Conservation (phyloP, 1,140 invertebrate genomes). For the Cyphomyrmex costatus region DNA sequence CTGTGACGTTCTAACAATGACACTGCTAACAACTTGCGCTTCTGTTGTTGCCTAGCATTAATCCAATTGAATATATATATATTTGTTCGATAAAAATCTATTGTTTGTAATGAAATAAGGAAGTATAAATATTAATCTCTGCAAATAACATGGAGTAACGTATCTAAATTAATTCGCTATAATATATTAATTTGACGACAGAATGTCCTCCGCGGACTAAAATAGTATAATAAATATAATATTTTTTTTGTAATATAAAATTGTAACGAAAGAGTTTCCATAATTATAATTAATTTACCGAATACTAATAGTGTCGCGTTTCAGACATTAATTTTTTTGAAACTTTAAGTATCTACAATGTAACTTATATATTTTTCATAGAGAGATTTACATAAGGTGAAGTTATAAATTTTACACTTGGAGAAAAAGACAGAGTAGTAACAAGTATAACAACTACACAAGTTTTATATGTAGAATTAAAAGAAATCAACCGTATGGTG, state of each 20-base stretch:
- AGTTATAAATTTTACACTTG: not conserved
- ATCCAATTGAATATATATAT: conserved; percentile 26
- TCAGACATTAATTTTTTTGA: not conserved
- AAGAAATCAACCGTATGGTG: too few species aligned
- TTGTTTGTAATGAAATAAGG: conserved; percentile 25
- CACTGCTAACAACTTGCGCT: not conserved
- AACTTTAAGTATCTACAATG: not conserved
- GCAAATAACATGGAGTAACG: not conserved
- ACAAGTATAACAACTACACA: too few species aligned
- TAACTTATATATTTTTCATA: not conserved
- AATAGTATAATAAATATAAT: not conserved
- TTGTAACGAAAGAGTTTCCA: not conserved
- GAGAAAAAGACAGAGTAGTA: too few species aligned
- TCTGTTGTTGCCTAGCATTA: conserved; percentile 65
- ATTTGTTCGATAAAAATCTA: conserved; percentile 39
- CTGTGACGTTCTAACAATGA: conserved; percentile 9
- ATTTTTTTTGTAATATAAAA: too few species aligned
- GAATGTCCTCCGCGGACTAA: not conserved
- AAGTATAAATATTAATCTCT: not conserved
- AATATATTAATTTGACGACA: not conserved
- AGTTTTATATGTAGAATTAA: too few species aligned
- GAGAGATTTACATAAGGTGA: not conserved
- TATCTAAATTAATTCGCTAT: conserved; percentile 14
- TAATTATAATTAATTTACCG: conserved; percentile 12
- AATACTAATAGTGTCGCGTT: conserved; percentile 13